A percentile compares a stretch with the other conserved stretches of the same genome.
phyloP scores from a whole-genome alignment of 1,140 invertebrate genomes.

The Bombus difficillimus region DNA sequence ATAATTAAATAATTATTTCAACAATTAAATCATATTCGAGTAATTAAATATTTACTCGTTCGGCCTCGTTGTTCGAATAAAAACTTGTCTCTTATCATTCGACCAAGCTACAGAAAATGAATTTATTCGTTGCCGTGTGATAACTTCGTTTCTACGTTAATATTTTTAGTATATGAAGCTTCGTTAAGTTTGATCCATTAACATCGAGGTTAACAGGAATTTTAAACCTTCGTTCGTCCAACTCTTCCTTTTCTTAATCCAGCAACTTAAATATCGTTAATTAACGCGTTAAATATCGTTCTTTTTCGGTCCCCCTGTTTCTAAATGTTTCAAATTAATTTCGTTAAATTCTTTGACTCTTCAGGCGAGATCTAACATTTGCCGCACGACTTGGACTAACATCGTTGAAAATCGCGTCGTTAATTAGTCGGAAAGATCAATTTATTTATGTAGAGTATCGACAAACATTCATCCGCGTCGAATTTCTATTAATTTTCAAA shows the following conservation, averaged over 20 bases:
- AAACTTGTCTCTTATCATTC: neutral
- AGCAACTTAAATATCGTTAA: too few species aligned
- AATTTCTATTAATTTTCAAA: constrained; percentile 17
- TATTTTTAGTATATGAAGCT: too few species aligned
- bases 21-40: neutral
- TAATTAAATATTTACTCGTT: neutral
- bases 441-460: neutral
- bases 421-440: neutral
- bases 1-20: constrained; percentile 1
- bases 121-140: neutral
- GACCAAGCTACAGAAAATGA: neutral
- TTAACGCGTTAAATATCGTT: too few species aligned
- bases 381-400: rapidly evolving
- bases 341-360: too few species aligned
- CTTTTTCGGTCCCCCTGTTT: too few species aligned
- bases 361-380: rapidly evolving
- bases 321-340: too few species aligned
- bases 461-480: neutral
- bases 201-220: too few species aligned
- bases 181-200: too few species aligned
- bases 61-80: neutral
- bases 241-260: too few species aligned
- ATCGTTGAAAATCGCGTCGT: too few species aligned
- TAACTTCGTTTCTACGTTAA: too few species aligned
- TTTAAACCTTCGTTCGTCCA: too few species aligned